A percentile compares a stretch with the other conserved stretches of the same genome.
Conservation (phyloP, 1,140 invertebrate genomes). For the Drosophila busckii region DNA sequence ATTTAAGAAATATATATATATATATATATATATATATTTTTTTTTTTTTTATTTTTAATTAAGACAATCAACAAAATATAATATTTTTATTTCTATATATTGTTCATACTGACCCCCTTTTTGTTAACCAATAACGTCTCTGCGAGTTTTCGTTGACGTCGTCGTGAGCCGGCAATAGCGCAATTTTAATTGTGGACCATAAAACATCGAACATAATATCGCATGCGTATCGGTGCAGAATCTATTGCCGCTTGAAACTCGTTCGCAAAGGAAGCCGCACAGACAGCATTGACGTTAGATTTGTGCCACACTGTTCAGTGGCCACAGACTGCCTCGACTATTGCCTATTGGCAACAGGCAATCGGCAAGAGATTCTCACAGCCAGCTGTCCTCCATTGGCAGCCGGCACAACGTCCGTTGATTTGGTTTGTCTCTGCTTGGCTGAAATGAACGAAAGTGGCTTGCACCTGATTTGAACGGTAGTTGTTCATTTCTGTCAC, state of each 20-base stretch:
- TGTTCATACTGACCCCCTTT: neutral
- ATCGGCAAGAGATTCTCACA: constrained; percentile 55
- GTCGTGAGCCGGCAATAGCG: constrained; percentile 24
- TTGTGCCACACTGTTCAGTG: constrained; percentile 34
- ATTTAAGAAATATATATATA: too few relatives aligned
- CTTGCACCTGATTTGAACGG: constrained; percentile 62
- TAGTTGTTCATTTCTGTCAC: constrained; percentile 67
- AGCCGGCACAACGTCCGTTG: constrained; percentile 38
- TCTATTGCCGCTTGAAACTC: constrained; percentile 58
- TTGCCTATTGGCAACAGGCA: too few relatives aligned
- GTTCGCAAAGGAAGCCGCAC: constrained; percentile 62
- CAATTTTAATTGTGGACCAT: constrained; percentile 68
- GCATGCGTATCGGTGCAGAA: constrained; percentile 56
- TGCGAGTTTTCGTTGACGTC: neutral
- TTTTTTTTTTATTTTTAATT: too few relatives aligned
- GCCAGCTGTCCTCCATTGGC: constrained; percentile 35
- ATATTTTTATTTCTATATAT: neutral
- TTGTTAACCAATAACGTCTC: neutral
- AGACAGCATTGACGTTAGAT: constrained; percentile 66
- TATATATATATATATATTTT: too few relatives aligned
- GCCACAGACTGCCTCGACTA: too few relatives aligned
- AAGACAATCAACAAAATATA: neutral
- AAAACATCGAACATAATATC: constrained; percentile 59
- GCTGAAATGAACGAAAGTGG: constrained; percentile 60
- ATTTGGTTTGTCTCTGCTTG: too few relatives aligned